Base-by-base conservation (phyloP, 1,140 invertebrate genomes). In the Cotesia glomerata region DNA sequence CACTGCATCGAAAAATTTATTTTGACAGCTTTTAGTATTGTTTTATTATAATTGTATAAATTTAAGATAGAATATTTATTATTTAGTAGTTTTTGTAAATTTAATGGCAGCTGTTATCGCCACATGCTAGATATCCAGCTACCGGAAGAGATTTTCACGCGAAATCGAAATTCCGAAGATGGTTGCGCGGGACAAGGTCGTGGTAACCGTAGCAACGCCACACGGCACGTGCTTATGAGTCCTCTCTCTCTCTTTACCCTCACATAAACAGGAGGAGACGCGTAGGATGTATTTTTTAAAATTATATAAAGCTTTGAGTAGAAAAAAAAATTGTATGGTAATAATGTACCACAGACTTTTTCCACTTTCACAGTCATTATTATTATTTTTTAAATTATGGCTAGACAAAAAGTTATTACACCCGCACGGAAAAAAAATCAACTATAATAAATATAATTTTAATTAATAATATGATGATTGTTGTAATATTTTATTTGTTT, bases 131-230 rank as follows among this genome's bases (percentile, higher is more conserved):
- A 18, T 54, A 35, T 49, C 67, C 18, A 45, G n/a, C 34, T 73
- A 79, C 80, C 79, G 79, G 80, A 81, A 80, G 73, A 73, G 78
- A 78, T 76, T 74, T 74, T 63, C 70, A 74, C 69, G 56, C 59
- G 67, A 72, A 69, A 74, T 73, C 68, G 74, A 75, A 78, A 83
- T 84, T 80, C 76, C 73, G 77, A 80, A 79, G 78, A 75, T 85
- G 81, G 79, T 85, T 85, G 84, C 85, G 85, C 81, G 85, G 84
- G 85, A 85, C 85, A 86, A 87, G 85, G 84, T 85, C 85, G 82
- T 76, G 77, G 85, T 85, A 77, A 79, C 84, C 85, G 72, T 85
- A 78, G 84, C 81, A 84, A 86, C 84, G 78, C 74, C 75, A 77
- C 74, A 11, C 77, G 82, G 81, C 85, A 86, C 85, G 85, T 86